Evolutionary conservation across 2,888 invertebrate genomes (phyloP).

Genomic region (Dolichopus griseipennis): DNA sequence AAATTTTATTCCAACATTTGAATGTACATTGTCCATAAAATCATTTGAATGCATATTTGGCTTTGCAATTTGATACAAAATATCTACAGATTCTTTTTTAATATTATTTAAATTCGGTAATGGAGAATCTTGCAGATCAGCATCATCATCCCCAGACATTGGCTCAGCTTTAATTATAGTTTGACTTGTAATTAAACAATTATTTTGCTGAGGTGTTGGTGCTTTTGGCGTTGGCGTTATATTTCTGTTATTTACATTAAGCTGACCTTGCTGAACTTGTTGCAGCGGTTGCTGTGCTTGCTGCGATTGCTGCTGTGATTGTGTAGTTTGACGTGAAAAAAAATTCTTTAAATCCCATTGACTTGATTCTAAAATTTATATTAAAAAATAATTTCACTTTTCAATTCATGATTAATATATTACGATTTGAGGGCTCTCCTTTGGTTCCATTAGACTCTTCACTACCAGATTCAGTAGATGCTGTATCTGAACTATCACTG

Average conservation of each 20-base stretch:
- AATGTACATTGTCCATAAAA: conserved; percentile 29
- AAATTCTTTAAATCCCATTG: conserved; percentile 23
- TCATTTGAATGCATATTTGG: conserved; percentile 26
- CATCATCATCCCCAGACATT: conserved; percentile 31
- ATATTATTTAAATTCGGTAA: neutral
- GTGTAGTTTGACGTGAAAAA: conserved; percentile 18
- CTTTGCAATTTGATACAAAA: conserved; percentile 12
- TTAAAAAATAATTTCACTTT: neutral
- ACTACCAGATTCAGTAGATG: conserved; percentile 41
- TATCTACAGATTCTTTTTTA: conserved; percentile 10
- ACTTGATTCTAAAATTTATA: conserved; percentile 17
- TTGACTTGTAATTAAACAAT: conserved; percentile 20
- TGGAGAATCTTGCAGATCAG: conserved; percentile 24
- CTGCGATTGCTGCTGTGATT: conserved; percentile 15
- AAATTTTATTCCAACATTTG: conserved; percentile 36
- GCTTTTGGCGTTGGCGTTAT: conserved; percentile 30
- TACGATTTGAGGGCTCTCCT: conserved; percentile 28
- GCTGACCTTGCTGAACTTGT: conserved; percentile 13
- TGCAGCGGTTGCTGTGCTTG: neutral
- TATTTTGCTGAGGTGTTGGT: conserved; percentile 22
- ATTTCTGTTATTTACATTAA: conserved; percentile 27
- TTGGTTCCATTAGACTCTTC: conserved; percentile 35
- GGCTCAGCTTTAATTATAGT: conserved; percentile 29
- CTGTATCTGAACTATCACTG: conserved; percentile 45
- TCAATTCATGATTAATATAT: conserved; percentile 10